Conservation (phyloP, 2,888 invertebrate genomes). For the Ceraclea dissimilis region DNA sequence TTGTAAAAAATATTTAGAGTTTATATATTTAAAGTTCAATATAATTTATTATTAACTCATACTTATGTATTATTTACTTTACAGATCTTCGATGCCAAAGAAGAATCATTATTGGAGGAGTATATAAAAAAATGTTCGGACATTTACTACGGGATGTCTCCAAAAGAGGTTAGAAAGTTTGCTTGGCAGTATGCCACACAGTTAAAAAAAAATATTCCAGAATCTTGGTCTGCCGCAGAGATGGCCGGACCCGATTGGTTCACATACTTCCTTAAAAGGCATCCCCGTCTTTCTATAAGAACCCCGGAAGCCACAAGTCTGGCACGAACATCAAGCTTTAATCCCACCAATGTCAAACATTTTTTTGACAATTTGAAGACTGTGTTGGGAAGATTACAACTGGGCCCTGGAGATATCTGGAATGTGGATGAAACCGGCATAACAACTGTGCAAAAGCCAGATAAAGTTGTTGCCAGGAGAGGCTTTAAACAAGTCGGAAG, state of each 20-base stretch:
- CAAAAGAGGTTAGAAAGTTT: background rate
- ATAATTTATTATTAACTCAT: background rate
- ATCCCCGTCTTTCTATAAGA: constrained; percentile 6
- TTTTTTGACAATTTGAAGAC: constrained; percentile 5
- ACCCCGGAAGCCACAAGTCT: constrained; percentile 9
- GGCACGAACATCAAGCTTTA: constrained; percentile 6
- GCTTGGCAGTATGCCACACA: constrained; percentile 4
- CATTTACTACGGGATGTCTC: constrained; percentile 3
- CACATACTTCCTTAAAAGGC: constrained; percentile 2
- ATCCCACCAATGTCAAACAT: constrained; percentile 6
- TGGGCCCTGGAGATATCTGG: constrained; percentile 29
- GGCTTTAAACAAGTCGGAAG: constrained; percentile 32
- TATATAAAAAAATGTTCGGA: background rate
- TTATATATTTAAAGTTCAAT: no score
- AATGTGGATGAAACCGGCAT: constrained; percentile 34
- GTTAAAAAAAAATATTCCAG: background rate
- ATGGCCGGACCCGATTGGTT: constrained; percentile 8
- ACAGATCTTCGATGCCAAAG: constrained; percentile 2
- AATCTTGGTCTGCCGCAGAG: background rate
- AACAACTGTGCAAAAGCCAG: constrained; percentile 32
- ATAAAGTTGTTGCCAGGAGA: constrained; percentile 31
- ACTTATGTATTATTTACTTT: constrained; percentile 2
- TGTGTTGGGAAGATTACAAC: background rate
- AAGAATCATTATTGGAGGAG: background rate
- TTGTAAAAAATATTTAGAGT: no score